Evolutionary conservation across 2,888 invertebrate species (phyloP).

Genomic region (Noctua fimbriata): DNA sequence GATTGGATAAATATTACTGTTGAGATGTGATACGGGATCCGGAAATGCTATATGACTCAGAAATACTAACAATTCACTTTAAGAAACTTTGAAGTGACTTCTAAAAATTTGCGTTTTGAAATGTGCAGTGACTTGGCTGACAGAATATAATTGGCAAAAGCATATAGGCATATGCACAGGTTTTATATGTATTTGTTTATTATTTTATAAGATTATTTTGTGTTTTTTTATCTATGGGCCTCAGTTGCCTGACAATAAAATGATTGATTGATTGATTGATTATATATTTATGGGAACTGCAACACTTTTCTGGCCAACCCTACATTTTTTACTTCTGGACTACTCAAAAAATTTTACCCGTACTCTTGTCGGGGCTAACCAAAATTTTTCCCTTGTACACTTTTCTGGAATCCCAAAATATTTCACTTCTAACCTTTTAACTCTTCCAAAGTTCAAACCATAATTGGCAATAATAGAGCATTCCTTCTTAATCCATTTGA

Average conservation of each 20-base stretch:
- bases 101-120: background rate
- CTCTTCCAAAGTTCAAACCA: constrained; percentile 10
- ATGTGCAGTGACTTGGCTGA: background rate
- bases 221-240: too few relatives aligned
- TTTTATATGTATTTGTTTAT: too few relatives aligned
- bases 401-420: background rate
- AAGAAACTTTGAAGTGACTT: background rate
- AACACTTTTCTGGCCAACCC: background rate
- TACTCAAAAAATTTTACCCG: background rate
- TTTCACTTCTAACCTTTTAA: constrained; percentile 1
- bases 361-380: background rate
- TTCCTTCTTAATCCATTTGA: constrained; percentile 36
- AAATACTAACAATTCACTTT: background rate
- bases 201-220: too few relatives aligned
- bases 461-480: constrained; percentile 33
- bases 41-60: background rate
- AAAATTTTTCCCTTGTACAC: background rate
- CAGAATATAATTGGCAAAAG: background rate
- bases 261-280: too few relatives aligned
- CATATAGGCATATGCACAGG: too few relatives aligned
- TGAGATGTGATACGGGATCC: constrained; percentile 18
- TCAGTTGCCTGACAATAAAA: too few relatives aligned
- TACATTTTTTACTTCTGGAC: background rate
- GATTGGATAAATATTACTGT: constrained; percentile 49
- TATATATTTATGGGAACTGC: too few relatives aligned